phyloP scores from a whole-genome alignment of 2,888 invertebrate genomes.

The Apocheima hispidaria region DNA sequence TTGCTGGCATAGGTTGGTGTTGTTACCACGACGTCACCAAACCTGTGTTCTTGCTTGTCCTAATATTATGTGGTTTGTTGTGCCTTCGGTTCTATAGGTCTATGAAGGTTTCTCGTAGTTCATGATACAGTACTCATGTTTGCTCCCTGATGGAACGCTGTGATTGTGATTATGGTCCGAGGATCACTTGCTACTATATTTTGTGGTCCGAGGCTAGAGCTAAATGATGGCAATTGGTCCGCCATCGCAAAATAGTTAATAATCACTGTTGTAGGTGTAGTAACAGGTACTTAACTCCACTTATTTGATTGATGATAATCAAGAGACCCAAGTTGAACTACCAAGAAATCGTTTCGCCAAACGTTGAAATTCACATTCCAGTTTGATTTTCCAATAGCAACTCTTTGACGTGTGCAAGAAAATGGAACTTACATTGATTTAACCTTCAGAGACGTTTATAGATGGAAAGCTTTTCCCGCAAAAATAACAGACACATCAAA shows the following conservation, averaged over 20 bases:
- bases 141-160: neutral
- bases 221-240: no score
- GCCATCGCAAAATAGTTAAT: no score
- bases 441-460: conserved; percentile 45
- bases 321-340: conserved; percentile 11
- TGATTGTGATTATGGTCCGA: neutral
- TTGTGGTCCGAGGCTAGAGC: no score
- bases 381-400: conserved; percentile 27
- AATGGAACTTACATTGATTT: conserved; percentile 50
- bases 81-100: neutral
- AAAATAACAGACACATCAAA: conserved; percentile 50
- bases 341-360: conserved; percentile 22
- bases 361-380: conserved; percentile 24
- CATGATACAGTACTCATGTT: neutral
- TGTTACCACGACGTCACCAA: conserved; percentile 44
- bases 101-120: neutral
- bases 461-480: conserved; percentile 51
- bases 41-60: conserved; percentile 33
- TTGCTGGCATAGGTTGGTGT: conserved; percentile 35
- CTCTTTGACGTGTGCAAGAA: conserved; percentile 41
- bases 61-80: neutral
- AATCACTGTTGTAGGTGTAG: neutral
- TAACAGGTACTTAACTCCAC: neutral
- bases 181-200: no score
- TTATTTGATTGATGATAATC: neutral